A percentile compares a stretch with the other conserved stretches of the same genome.
Conservation (phyloP, 1,140 invertebrate species). For the Ectropis grisescens region DNA sequence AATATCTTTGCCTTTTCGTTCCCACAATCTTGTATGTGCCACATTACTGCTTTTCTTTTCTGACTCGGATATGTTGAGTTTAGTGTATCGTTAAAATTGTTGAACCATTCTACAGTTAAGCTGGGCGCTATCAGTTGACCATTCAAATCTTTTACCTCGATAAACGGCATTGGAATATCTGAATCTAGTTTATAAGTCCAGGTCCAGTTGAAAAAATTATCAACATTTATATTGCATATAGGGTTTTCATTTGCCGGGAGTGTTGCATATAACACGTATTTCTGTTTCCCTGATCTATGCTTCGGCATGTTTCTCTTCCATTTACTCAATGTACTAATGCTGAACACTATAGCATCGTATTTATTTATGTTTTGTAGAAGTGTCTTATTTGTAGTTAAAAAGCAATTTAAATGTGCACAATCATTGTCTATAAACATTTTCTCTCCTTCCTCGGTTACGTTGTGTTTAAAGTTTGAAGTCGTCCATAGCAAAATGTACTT, state of each 20-base stretch:
- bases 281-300: constrained; percentile 38
- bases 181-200: constrained; percentile 71
- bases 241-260: constrained; percentile 45
- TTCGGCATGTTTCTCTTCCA: constrained; percentile 32
- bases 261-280: constrained; percentile 63
- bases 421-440: constrained; percentile 26
- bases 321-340: constrained; percentile 18
- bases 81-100: too few species aligned
- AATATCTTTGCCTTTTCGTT: constrained; percentile 67
- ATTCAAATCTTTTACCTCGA: constrained; percentile 40
- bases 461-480: constrained; percentile 5
- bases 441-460: constrained; percentile 27
- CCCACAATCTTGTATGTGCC: constrained; percentile 75
- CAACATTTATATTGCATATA: constrained; percentile 28
- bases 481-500: constrained; percentile 45
- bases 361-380: constrained; percentile 22
- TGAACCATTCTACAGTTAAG: too few species aligned
- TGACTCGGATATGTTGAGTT: too few species aligned
- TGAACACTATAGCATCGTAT: constrained; percentile 47
- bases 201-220: constrained; percentile 74
- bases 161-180: constrained; percentile 70
- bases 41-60: constrained; percentile 69
- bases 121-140: constrained; percentile 47
- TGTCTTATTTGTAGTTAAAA: constrained; percentile 35
- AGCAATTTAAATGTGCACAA: constrained; percentile 36